Evolutionary conservation across 2,797 vertebrate genomes (phyloP).

Genomic region (Semaprochilodus insignis): DNA sequence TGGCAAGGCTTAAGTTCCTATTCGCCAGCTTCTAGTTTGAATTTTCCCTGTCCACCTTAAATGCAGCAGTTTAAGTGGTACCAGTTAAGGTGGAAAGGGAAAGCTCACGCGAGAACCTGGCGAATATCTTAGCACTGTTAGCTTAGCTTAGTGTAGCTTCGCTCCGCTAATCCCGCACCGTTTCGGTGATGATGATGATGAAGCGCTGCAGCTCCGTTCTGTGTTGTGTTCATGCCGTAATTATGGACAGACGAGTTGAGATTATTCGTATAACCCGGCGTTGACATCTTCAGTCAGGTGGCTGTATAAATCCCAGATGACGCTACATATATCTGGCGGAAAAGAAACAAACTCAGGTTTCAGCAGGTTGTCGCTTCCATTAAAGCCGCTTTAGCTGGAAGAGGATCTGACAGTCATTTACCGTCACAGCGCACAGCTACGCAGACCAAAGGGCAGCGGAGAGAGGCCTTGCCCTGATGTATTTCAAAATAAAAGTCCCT

Average conservation of each 20-base stretch:
- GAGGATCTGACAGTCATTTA: background rate
- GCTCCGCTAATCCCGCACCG: slow-evolving; percentile 63
- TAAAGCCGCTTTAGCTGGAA: background rate
- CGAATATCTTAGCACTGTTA: too few relatives aligned
- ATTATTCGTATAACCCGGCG: slow-evolving; percentile 72
- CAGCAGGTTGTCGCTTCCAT: background rate
- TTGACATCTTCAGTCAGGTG: slow-evolving; percentile 73
- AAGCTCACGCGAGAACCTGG: too few relatives aligned
- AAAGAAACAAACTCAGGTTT: too few relatives aligned
- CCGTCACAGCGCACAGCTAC: background rate
- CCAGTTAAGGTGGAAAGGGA: too few relatives aligned
- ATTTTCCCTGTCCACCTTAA: too few relatives aligned
- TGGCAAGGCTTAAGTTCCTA: too few relatives aligned
- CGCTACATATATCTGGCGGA: slow-evolving; percentile 33
- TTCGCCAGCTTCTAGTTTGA: too few relatives aligned
- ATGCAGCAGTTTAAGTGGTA: too few relatives aligned
- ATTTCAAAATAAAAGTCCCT: background rate
- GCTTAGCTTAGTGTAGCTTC: background rate
- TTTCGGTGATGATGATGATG: slow-evolving; percentile 69
- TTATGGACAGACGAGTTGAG: slow-evolving; percentile 65
- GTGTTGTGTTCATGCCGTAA: slow-evolving; percentile 69
- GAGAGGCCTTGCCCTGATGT: background rate
- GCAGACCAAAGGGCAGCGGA: background rate
- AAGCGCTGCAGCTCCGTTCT: slow-evolving; percentile 69
- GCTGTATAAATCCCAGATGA: slow-evolving; percentile 23